These are phyloP conservation scores for Chymomyza costata DNA, from an alignment of 1,140 invertebrate genomes.

Conservation along the genomic window DNA sequence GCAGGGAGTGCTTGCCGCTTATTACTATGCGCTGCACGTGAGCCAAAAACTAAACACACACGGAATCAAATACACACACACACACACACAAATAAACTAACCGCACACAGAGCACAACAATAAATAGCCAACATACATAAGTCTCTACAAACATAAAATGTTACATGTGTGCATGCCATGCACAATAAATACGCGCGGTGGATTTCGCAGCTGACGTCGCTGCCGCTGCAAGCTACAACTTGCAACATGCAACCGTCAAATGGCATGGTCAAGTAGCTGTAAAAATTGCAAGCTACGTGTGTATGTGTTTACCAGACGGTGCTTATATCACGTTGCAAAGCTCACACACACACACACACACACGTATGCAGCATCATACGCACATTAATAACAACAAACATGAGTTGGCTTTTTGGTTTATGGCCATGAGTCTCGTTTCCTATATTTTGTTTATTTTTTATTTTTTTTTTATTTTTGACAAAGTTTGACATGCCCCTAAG, in stretches of 20 bases:
- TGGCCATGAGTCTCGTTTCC: neutral
- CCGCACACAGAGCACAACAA: too few relatives aligned
- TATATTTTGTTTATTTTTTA: too few relatives aligned
- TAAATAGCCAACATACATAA: slow-evolving; percentile 41
- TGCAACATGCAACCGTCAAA: slow-evolving; percentile 50
- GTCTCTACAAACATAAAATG: slow-evolving; percentile 55
- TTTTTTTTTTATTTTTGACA: too few relatives aligned
- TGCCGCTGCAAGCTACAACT: too few relatives aligned
- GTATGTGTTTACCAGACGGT: too few relatives aligned
- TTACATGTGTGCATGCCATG: slow-evolving; percentile 56
- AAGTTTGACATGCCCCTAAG: slow-evolving; percentile 31
- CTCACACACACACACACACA: slow-evolving; percentile 25
- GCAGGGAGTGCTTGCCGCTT: slow-evolving; percentile 24
- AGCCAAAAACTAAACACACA: slow-evolving; percentile 52
- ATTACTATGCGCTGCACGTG: slow-evolving; percentile 64
- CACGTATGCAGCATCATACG: too few relatives aligned
- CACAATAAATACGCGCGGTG: slow-evolving; percentile 68
- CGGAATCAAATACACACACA: slow-evolving; percentile 41
- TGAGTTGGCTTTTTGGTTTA: slow-evolving; percentile 34
- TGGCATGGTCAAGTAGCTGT: slow-evolving; percentile 58
- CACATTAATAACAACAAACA: slow-evolving; percentile 63
- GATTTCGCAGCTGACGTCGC: too few relatives aligned
- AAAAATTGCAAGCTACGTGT: slow-evolving; percentile 37
- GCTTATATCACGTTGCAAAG: slow-evolving; percentile 40
- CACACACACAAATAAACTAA: slow-evolving; percentile 21